A percentile compares a stretch with the other conserved stretches of the same genome.
These are phyloP conservation scores for Poeciliopsis turrubarensis DNA, from an alignment of 2,113 vertebrate genomes.

Conservation along the genomic window DNA sequence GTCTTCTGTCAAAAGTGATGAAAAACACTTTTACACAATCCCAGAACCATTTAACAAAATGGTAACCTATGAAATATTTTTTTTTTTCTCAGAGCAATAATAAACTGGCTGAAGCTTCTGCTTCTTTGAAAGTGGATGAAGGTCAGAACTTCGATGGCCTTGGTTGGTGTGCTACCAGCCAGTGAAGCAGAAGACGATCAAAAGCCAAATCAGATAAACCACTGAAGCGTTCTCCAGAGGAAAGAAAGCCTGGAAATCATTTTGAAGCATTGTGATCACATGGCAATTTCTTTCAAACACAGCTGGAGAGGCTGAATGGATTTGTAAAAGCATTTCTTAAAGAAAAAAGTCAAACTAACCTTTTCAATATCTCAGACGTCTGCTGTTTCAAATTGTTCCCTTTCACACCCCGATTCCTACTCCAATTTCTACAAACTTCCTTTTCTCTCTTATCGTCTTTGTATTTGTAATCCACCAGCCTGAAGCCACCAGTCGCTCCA, in stretches of 20 bases:
- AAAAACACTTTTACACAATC: conserved; percentile 3
- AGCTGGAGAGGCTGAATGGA: not conserved
- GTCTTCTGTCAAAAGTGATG: not conserved
- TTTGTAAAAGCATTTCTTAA: not conserved
- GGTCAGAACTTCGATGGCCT: conserved; percentile 31
- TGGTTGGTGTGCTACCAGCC: conserved; percentile 47
- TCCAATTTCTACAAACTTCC: conserved; percentile 3
- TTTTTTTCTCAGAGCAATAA: conserved; percentile 4
- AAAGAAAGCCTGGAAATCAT: conserved; percentile 37
- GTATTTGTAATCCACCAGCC: conserved; percentile 56
- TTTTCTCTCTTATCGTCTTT: conserved; percentile 28
- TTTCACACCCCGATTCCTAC: not conserved
- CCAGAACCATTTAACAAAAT: conserved; percentile 6
- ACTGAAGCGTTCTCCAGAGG: conserved; percentile 38
- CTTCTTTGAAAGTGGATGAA: conserved; percentile 26
- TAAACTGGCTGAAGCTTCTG: conserved; percentile 9
- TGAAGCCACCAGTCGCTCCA: conserved; percentile 46
- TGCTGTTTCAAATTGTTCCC: conserved; percentile 16
- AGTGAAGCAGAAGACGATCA: conserved; percentile 60
- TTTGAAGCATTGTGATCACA: conserved; percentile 41
- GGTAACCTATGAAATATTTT: not conserved
- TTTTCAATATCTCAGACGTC: conserved; percentile 31
- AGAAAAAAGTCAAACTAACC: conserved; percentile 7
- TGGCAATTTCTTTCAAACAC: conserved; percentile 33
- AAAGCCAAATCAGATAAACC: conserved; percentile 57